These are phyloP conservation scores for Notamacropus eugenii DNA, from an alignment of 2,797 vertebrate species.

Conservation along the genomic window DNA sequence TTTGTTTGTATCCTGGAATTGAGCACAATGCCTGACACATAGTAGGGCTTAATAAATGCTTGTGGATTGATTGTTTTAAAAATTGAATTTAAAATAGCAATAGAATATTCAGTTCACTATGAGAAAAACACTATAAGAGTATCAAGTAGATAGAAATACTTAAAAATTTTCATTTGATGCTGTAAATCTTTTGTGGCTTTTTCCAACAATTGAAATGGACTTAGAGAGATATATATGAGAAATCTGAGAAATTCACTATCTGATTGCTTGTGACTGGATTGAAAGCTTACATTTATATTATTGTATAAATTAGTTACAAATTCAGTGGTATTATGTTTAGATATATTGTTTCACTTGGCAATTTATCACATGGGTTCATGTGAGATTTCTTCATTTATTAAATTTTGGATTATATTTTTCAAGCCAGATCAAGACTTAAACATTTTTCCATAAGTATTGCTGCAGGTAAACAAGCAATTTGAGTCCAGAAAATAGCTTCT, in stretches of 20 bases:
- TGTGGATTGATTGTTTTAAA: neutral
- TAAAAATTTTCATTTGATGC: conserved; percentile 58
- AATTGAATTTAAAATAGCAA: conserved; percentile 31
- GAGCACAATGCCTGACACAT: neutral
- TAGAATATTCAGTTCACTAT: conserved; percentile 2
- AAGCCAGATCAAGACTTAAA: conserved; percentile 81
- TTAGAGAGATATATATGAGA: conserved; percentile 28
- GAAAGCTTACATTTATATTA: conserved; percentile 79
- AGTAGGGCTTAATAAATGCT: neutral
- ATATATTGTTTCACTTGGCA: conserved; percentile 80
- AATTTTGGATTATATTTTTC: conserved; percentile 86
- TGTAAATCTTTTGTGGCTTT: conserved; percentile 36
- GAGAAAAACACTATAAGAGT: neutral
- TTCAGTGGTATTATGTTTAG: conserved; percentile 76
- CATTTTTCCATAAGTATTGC: conserved; percentile 88
- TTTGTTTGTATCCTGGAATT: neutral
- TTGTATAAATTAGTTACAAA: conserved; percentile 81
- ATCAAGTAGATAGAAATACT: conserved; percentile 46
- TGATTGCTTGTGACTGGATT: conserved; percentile 77
- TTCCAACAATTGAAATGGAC: conserved; percentile 57
- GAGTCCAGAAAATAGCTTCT: conserved; percentile 92
- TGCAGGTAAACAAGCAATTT: conserved; percentile 94
- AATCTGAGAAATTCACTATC: conserved; percentile 62
- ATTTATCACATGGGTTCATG: conserved; percentile 81
- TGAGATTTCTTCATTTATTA: conserved; percentile 85